A percentile compares a stretch with the other conserved stretches of the same genome.
Evolutionary conservation across 2,113 vertebrate genomes (phyloP).

Genomic region (Sminthopsis crassicaudata): DNA sequence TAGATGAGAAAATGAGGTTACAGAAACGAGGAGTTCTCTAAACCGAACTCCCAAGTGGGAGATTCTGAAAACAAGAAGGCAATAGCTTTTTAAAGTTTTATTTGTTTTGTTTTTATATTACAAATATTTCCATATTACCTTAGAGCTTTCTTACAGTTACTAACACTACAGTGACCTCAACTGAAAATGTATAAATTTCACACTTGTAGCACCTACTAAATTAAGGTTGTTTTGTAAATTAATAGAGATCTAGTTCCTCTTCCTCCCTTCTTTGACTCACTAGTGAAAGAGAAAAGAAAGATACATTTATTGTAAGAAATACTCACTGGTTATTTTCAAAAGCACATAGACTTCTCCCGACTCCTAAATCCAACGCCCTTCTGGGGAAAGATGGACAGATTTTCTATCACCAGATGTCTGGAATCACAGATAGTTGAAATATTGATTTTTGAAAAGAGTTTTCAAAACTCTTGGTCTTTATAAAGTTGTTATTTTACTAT

Average conservation of each 20-base stretch:
- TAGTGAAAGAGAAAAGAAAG: neutral
- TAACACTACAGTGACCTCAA: neutral
- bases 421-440: neutral
- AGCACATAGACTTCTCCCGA: neutral
- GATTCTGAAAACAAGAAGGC: neutral
- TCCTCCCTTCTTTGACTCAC: neutral
- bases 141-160: neutral
- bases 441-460: neutral
- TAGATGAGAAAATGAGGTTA: neutral
- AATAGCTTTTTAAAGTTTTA: neutral
- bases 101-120: neutral
- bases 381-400: neutral
- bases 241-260: neutral
- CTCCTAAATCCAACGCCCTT: neutral
- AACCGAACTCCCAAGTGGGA: neutral
- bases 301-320: neutral
- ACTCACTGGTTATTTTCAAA: neutral
- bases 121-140: neutral
- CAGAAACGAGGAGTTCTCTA: neutral
- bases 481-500: neutral
- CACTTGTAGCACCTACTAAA: neutral
- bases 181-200: neutral
- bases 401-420: neutral
- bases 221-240: neutral
- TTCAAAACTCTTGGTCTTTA: neutral